Conservation (phyloP, 2,888 invertebrate species). For the Neoaliturus tenellus region DNA sequence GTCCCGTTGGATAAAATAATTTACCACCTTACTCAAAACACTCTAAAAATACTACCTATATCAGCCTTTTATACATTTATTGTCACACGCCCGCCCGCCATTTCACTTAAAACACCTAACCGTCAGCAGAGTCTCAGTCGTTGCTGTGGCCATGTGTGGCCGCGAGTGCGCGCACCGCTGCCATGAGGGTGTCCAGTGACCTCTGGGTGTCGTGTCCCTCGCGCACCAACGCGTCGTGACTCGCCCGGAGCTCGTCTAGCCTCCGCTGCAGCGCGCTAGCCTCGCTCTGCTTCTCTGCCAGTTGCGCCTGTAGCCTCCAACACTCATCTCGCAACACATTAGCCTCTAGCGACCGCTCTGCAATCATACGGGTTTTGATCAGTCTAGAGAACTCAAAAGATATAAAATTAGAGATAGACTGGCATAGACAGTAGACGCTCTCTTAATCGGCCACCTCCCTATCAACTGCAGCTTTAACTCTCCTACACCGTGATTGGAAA, state of each 20-base stretch:
- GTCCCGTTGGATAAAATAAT: slow-evolving; percentile 24
- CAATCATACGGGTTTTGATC: no score
- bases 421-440: no score
- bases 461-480: no score
- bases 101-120: slow-evolving; percentile 35
- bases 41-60: neutral
- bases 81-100: neutral
- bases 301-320: slow-evolving; percentile 27
- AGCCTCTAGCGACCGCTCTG: slow-evolving; percentile 56
- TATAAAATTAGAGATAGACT: no score
- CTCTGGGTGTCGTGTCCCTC: slow-evolving; percentile 52
- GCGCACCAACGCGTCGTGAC: slow-evolving; percentile 49
- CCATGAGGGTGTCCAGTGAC: slow-evolving; percentile 55
- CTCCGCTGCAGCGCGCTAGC: slow-evolving; percentile 46
- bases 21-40: neutral
- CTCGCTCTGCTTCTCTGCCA: slow-evolving; percentile 9
- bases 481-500: no score
- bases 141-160: slow-evolving; percentile 39
- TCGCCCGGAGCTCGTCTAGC: slow-evolving; percentile 53
- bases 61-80: slow-evolving; percentile 17
- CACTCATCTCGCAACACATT: slow-evolving; percentile 54
- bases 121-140: no score
- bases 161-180: slow-evolving; percentile 35
- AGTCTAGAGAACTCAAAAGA: no score
- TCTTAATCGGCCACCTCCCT: no score